phyloP scores from a whole-genome alignment of 2,113 vertebrate genomes.

The Pavo muticus region DNA sequence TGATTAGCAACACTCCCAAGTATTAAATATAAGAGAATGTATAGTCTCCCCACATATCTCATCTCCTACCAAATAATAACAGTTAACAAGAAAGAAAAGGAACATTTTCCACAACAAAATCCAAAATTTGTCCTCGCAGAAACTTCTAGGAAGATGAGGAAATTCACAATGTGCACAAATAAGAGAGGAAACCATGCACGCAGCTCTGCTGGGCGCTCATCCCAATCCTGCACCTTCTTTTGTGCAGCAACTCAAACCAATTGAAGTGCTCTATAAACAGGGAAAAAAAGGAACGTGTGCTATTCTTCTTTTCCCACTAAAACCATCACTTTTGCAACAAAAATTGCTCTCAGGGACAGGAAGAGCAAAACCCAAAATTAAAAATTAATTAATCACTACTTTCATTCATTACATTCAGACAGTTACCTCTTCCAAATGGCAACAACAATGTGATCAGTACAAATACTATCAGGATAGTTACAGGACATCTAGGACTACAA shows the following conservation, averaged over 20 bases:
- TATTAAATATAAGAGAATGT: not conserved
- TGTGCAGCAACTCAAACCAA: not conserved
- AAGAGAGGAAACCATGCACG: not conserved
- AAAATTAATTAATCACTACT: not conserved
- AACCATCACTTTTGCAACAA: not conserved
- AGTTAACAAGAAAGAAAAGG: not conserved
- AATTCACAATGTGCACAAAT: not conserved
- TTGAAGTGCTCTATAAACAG: not conserved
- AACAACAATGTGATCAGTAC: not conserved
- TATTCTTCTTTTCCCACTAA: not conserved
- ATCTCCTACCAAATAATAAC: not conserved
- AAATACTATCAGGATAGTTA: not conserved
- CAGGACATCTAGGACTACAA: not conserved
- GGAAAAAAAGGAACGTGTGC: rapidly evolving
- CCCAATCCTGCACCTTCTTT: not conserved
- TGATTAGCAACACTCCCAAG: not conserved
- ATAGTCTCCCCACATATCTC: not conserved
- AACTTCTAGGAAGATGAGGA: not conserved
- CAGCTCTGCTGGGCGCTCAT: not conserved
- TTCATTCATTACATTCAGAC: not conserved
- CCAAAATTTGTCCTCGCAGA: not conserved
- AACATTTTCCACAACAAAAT: not conserved
- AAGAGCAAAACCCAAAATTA: not conserved
- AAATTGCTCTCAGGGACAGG: not conserved
- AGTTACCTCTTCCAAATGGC: not conserved